These are phyloP conservation scores for Momotus momota DNA, from an alignment of 2,797 vertebrate genomes.

Conservation along the genomic window DNA sequence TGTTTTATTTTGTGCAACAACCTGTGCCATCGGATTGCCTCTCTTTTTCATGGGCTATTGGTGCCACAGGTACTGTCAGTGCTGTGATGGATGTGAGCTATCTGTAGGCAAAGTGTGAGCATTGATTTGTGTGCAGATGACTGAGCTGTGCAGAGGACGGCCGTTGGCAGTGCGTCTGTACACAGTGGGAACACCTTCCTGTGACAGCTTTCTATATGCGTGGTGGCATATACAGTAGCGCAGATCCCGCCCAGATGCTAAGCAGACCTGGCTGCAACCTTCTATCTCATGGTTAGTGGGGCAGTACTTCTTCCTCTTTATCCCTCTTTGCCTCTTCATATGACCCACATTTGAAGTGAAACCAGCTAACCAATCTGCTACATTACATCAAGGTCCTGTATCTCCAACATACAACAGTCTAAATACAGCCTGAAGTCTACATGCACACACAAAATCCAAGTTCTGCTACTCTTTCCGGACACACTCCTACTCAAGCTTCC, in stretches of 20 bases:
- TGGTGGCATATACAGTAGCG: background rate
- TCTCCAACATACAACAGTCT: background rate
- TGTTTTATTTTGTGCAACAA: background rate
- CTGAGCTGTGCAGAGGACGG: background rate
- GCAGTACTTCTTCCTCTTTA: background rate
- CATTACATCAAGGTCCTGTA: background rate
- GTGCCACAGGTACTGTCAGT: background rate
- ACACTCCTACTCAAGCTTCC: background rate
- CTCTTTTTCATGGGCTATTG: background rate
- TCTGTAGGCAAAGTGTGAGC: constrained; percentile 19
- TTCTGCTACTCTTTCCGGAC: background rate
- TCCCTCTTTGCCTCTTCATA: background rate
- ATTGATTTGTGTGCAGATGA: constrained; percentile 41
- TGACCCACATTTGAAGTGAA: background rate
- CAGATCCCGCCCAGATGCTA: background rate
- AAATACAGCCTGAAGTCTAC: background rate
- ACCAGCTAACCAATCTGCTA: background rate
- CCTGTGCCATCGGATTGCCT: background rate
- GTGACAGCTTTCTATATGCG: background rate
- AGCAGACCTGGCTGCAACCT: background rate
- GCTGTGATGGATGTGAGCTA: constrained; percentile 31
- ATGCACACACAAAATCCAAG: background rate
- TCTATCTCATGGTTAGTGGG: background rate
- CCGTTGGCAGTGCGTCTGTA: background rate
- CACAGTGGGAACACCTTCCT: background rate